phyloP scores from a whole-genome alignment of 2,888 invertebrate species.

The Schizotus pectinicornis region DNA sequence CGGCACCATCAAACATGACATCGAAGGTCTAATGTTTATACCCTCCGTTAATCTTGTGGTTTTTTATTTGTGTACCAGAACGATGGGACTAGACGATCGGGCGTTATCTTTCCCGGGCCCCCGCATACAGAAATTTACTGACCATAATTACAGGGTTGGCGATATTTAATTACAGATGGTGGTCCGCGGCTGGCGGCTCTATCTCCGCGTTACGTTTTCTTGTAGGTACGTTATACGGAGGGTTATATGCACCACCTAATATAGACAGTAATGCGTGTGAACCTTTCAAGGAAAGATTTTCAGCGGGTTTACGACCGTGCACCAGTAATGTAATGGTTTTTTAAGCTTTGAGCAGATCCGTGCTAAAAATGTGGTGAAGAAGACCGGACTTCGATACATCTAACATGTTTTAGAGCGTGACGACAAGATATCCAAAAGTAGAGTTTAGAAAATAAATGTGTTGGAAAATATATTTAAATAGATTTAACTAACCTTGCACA shows the following conservation, averaged over 20 bases:
- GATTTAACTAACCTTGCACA: too few species aligned
- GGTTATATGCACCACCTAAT: conserved; percentile 29
- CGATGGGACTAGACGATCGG: conserved; percentile 59
- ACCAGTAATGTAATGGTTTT: too few species aligned
- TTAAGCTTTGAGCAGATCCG: too few species aligned
- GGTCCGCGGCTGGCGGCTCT: conserved; percentile 49
- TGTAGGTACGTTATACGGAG: conserved; percentile 15
- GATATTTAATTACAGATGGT: conserved; percentile 79
- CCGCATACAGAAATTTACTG: conserved; percentile 81
- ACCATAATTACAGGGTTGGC: conserved; percentile 84
- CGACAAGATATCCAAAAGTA: too few species aligned
- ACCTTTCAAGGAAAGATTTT: not conserved
- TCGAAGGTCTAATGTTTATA: conserved; percentile 23
- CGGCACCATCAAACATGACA: conserved; percentile 19
- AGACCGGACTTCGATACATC: too few species aligned
- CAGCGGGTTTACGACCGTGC: not conserved
- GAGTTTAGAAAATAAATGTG: too few species aligned
- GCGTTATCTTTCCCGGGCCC: conserved; percentile 62
- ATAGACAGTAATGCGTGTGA: conserved; percentile 20
- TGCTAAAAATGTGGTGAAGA: too few species aligned
- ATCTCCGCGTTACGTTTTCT: conserved; percentile 30
- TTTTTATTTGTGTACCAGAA: conserved; percentile 37
- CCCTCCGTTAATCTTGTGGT: conserved; percentile 36
- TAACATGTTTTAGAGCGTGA: too few species aligned
- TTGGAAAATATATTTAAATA: too few species aligned